Evolutionary conservation across 1,140 invertebrate species (phyloP), one percentile per base, ranked within the genome.

Genomic region (Drosophila subpulchrella): DNA sequence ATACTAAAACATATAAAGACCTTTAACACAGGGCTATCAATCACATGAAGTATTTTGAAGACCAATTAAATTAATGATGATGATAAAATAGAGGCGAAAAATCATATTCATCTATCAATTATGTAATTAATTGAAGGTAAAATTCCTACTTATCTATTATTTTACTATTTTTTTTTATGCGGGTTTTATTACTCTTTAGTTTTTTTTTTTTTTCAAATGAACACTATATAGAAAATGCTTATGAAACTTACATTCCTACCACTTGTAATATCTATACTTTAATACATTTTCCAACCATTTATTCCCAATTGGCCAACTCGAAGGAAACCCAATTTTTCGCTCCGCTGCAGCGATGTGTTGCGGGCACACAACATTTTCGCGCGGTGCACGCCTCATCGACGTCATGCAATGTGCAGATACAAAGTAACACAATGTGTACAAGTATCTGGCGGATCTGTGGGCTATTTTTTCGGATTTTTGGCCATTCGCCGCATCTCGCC

Each of bases 401-500:
- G 81, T 71, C 80, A 84, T 84, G 81, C 81, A 36, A 82, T 60
- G 68, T 71, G 62, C 58, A 56, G 61, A 68, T 61, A 67, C 75
- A 77, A 72, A 68, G 56, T 63, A 60, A 62, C 51, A 74, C 71
- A 74, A 55, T 63, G 72, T 63, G 72, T 54, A 32, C 32, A 8
- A 32, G 50, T 75, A 73, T 73, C 48, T 73, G 48, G 20, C n/a
- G 47, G 46, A 72, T 62, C 48, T 53, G 17, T 54, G 27, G 32
- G 42, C 17, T 32, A 30, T 42, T 17, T 36, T 53, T 53, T 60
- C 41, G 8, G 11, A n/a, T 30, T 60, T 73, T 73, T 65, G 54
- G 38, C 51, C 50, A 71, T 48, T 75, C 41, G 72, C 62, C 59
- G 15, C 34, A 44, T 60, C 53, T 10, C 48, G 20, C 20, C 2